phyloP scores from a whole-genome alignment of 2,888 invertebrate species.

The Baronia brevicornis region DNA sequence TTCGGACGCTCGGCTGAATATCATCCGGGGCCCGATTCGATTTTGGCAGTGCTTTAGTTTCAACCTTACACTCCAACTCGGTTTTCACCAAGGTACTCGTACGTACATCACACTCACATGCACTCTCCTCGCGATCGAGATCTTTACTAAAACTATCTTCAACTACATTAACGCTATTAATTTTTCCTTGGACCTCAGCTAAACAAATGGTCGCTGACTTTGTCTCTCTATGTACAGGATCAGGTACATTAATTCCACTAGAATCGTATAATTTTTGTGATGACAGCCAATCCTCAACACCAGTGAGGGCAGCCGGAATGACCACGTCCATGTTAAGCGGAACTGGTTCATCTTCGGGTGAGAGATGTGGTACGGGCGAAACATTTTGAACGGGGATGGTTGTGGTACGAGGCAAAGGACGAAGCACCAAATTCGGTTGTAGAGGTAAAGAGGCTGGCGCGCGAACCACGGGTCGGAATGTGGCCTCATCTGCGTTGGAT shows the following conservation, averaged over 20 bases:
- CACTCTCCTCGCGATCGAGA: conserved; percentile 29
- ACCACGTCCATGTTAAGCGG: conserved; percentile 32
- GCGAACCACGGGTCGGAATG: conserved; percentile 80
- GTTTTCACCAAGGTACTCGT: conserved; percentile 29
- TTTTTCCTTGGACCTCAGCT: conserved; percentile 3
- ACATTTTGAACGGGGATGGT: conserved; percentile 51
- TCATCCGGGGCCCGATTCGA: conserved; percentile 41
- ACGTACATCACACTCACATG: conserved; percentile 26
- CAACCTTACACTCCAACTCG: conserved; percentile 33
- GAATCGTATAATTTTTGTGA: conserved; percentile 3
- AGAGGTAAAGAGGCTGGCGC: conserved; percentile 43
- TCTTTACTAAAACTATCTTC: conserved; percentile 29
- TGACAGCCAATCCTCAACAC: conserved; percentile 24
- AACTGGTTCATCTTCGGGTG: conserved; percentile 23
- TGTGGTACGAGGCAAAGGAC: conserved; percentile 48
- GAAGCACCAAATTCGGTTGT: conserved; percentile 35
- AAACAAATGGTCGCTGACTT: too few relatives aligned
- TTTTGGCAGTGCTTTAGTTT: conserved; percentile 48
- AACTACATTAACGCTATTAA: conserved; percentile 28
- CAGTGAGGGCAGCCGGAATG: conserved; percentile 28
- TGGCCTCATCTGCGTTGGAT: conserved; percentile 79
- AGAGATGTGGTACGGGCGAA: conserved; percentile 17
- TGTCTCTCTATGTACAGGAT: too few relatives aligned
- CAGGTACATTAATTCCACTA: not conserved
- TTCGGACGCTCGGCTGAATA: conserved; percentile 45